Base-by-base conservation (phyloP, 2,113 vertebrate species). In the Pelvicachromis taeniatus region DNA sequence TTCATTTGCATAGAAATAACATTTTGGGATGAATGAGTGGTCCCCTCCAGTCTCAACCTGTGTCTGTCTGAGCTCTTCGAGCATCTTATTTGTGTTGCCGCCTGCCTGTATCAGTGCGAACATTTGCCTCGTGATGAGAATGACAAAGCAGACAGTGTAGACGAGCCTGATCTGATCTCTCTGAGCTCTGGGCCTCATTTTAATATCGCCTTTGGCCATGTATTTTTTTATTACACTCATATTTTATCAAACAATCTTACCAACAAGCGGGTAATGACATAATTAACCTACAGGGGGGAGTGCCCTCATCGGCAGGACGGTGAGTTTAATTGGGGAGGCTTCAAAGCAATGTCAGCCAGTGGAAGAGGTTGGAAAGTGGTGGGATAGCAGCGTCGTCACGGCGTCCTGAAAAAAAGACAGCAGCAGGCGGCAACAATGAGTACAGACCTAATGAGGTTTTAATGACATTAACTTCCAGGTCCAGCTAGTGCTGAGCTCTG, bases 1-100 rank as follows among this genome's bases (percentile, higher is more conserved):
- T 94, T 95, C 85, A 89, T 97, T 97, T 95, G 96, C 96, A 95
- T 96, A 96, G 95, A 96, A 97, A 97, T 96, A 96, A 93, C 95
- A 95, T 96, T 96, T 93, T 94, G 90, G 94, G 93, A 52, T 91
- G 84, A 96, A 92, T 84, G 92, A 90, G 82, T 31, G 73, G 87
- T 93, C 85, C 87, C 31, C 89, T 93, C 84, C 93, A 85, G 91
- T 93, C 87, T 82, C 88, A 19, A 81, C 88, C 89, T 73, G 83
- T 83, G 86, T 89, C 65, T 84, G 73, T 86, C 79, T 77, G 80
- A 85, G 85, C 38, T 33, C 81, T 87, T 31, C 7, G 38, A 81
- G 87, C 85, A 65, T 88, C 86, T 85, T 90, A 89, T 91, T 92
- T 88, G 90, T 93, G 91, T 82, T 10, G 1, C 73, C 23, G 87